Evolutionary conservation across 2,888 invertebrate species (phyloP), one percentile per base, ranked within the genome.

Genomic region (Volucella bombylans): DNA sequence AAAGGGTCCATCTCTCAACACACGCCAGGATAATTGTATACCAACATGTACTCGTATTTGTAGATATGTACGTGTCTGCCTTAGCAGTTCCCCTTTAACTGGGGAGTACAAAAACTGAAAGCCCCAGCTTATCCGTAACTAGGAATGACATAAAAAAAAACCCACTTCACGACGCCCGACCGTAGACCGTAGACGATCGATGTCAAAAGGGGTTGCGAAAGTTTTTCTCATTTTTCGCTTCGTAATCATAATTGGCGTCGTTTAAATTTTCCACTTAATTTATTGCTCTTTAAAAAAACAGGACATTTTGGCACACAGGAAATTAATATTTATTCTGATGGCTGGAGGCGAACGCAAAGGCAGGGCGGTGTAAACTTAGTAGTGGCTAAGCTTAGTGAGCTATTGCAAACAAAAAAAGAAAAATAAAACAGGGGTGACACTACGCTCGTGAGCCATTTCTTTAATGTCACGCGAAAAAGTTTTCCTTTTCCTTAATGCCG

Each of bases 261-360:
- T 85, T 85, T 85, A 85, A 85, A 85, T 85, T 85, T 85, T 85
- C 85, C 85, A 76, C 81, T 72, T 85, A 85, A 85, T 85, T 85
- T 85, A 85, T 85, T 76, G 81, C 81, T 85, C 85, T 81, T 85
- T 77, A 81, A 85, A 73, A 78, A 68, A 50, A 59, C 71, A 61
- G 67, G 81, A 85, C 81, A 64, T 72, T 85, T 81, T 85, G 76
- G 72, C 72, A 81, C 68, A 64, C 67, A 85, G 81, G 85, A 85
- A 81, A 85, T 85, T 81, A 85, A 85, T 85, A 81, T 85, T 85
- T 85, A 85, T 85, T 85, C 62, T 62, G 31, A 31, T 31, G 31
- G 76, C 76, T 61, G 59, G 47, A 38, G 80, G 83, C 69, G 50
- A 50, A 45, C 38, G 52, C 77, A 55, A 14, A 18, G 11, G 39